Conservation (phyloP, 2,888 invertebrate genomes). For the Oscheius sp. region DNA sequence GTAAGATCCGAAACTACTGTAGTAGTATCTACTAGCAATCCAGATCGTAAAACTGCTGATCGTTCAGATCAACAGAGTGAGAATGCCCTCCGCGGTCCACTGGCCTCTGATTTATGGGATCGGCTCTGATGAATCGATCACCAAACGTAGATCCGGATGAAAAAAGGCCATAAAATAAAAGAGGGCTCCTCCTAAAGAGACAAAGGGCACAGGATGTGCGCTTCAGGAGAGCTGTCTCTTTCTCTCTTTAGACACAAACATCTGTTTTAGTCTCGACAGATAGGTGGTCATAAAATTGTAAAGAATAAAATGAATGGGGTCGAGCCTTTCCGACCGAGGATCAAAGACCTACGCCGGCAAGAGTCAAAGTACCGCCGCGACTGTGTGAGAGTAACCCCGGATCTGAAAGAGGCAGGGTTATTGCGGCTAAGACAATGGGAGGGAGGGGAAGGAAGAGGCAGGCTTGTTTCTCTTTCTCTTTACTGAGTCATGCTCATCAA, state of each 20-base stretch:
- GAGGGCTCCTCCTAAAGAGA: neutral
- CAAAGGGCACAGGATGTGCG: neutral
- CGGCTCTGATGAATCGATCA: slow-evolving; percentile 33
- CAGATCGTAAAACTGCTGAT: neutral
- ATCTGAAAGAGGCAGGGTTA: slow-evolving; percentile 25
- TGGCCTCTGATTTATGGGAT: slow-evolving; percentile 33
- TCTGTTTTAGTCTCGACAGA: neutral
- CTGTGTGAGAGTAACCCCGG: slow-evolving; percentile 2
- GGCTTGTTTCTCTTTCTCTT: neutral
- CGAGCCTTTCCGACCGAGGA: slow-evolving; percentile 12
- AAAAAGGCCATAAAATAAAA: slow-evolving; percentile 23
- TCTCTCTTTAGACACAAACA: neutral
- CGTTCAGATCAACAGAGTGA: too few species aligned
- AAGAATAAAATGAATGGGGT: slow-evolving; percentile 11
- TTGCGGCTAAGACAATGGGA: neutral
- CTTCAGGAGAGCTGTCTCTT: too few species aligned
- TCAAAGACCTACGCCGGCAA: slow-evolving; percentile 9
- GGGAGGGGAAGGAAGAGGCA: neutral
- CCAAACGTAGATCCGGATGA: slow-evolving; percentile 3
- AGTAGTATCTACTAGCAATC: neutral
- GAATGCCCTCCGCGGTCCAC: too few species aligned
- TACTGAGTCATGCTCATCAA: slow-evolving; percentile 28
- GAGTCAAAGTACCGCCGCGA: slow-evolving; percentile 16
- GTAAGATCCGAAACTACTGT: neutral
- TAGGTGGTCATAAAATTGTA: slow-evolving; percentile 11